A percentile compares a stretch with the other conserved stretches of the same genome.
Evolutionary conservation across 2,113 vertebrate genomes (phyloP).

Genomic region (Trichomycterus rosablanca): DNA sequence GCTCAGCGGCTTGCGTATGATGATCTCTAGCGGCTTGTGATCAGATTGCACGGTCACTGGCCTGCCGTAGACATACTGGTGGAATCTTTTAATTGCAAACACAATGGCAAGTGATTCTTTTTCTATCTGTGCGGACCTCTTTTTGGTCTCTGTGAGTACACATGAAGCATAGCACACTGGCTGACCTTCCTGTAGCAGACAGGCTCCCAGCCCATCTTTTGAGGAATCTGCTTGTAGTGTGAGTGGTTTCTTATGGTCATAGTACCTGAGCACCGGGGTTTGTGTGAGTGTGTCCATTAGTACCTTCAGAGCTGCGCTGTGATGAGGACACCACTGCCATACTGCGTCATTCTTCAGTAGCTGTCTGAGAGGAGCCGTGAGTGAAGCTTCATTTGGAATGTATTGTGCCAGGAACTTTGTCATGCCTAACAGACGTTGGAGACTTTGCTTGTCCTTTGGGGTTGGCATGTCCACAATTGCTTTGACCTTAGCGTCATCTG

Average conservation of each 20-base stretch:
- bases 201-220: conserved; percentile 31
- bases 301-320: background rate
- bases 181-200: conserved; percentile 24
- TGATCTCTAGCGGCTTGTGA: conserved; percentile 32
- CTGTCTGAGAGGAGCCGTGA: conserved; percentile 9
- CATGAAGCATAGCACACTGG: conserved; percentile 23
- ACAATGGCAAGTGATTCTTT: background rate
- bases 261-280: conserved; percentile 20
- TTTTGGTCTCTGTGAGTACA: conserved; percentile 21
- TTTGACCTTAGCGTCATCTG: background rate
- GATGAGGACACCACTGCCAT: conserved; percentile 20
- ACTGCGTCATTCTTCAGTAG: conserved; percentile 16
- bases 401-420: background rate
- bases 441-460: background rate
- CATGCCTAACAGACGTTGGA: conserved; percentile 12
- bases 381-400: conserved; percentile 11
- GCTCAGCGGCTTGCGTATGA: conserved; percentile 15
- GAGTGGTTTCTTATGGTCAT: conserved; percentile 8
- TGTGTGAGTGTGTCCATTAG: conserved; percentile 16
- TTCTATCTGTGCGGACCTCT: background rate
- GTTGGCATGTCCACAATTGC: background rate
- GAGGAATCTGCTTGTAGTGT: conserved; percentile 32
- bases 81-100: conserved; percentile 7
- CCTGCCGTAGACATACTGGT: conserved; percentile 31
- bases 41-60: conserved; percentile 26